Evolutionary conservation across 37 sponge, comb jelly and placozoan species (phyloP).

Genomic region (Eunapius fragilis): DNA sequence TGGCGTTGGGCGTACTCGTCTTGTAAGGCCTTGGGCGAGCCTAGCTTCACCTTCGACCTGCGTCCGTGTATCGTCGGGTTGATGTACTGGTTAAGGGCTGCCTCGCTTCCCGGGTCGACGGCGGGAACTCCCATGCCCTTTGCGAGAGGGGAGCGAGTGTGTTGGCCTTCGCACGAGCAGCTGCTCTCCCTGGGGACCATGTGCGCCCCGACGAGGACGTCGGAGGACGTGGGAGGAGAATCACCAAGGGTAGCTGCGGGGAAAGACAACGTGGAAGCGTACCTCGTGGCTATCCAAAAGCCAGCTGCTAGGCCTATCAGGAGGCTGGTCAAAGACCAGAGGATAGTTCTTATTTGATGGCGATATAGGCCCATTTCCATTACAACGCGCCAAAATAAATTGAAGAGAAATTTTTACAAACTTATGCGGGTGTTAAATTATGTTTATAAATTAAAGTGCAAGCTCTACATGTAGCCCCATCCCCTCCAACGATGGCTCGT

Average conservation of each 20-base stretch:
- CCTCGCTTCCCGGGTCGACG: background rate
- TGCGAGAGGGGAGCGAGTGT: background rate
- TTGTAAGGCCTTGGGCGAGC: background rate
- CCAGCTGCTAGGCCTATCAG: background rate
- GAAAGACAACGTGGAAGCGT: background rate
- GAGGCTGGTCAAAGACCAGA: background rate
- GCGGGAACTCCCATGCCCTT: background rate
- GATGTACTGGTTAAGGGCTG: background rate
- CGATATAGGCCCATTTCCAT: background rate
- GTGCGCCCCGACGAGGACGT: too few relatives aligned
- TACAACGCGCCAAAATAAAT: background rate
- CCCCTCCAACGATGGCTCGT: too few relatives aligned
- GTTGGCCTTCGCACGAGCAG: background rate
- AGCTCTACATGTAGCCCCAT: too few relatives aligned
- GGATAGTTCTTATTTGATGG: background rate
- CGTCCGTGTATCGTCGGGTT: background rate
- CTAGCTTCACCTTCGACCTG: background rate
- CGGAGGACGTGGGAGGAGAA: too few relatives aligned
- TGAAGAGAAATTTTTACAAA: too few relatives aligned
- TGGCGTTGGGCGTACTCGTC: conserved; percentile 43
- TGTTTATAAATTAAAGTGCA: too few relatives aligned
- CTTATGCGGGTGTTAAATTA: too few relatives aligned
- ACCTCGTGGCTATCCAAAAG: background rate
- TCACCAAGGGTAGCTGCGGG: too few relatives aligned
- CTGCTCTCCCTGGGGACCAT: background rate